Evolutionary conservation across 2,113 vertebrate genomes (phyloP).

Genomic region (Xerus inauris): DNA sequence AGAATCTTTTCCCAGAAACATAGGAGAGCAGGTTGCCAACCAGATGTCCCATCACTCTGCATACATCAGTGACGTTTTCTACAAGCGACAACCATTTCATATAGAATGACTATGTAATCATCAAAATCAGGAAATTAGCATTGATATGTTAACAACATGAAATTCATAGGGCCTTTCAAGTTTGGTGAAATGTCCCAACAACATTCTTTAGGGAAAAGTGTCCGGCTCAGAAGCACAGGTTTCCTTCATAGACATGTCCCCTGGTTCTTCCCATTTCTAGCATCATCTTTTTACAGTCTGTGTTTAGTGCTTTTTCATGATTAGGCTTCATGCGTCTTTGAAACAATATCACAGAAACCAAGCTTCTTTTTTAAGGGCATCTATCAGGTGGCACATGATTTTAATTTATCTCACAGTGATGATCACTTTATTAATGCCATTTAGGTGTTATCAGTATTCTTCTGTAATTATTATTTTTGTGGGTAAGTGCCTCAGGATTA

Average conservation of each 20-base stretch:
- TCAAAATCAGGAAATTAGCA: neutral
- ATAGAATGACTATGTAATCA: neutral
- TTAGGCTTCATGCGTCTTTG: neutral
- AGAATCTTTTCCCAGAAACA: neutral
- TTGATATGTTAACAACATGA: neutral
- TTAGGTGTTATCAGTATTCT: neutral
- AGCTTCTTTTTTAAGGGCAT: neutral
- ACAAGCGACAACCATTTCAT: neutral
- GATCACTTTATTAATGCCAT: neutral
- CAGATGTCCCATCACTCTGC: neutral
- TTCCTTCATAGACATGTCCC: neutral
- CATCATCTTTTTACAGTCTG: neutral
- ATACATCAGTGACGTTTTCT: neutral
- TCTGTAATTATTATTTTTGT: neutral
- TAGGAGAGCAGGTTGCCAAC: neutral
- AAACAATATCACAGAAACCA: neutral
- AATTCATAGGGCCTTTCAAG: neutral
- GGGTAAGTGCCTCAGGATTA: neutral
- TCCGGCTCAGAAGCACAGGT: neutral
- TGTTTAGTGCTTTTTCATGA: constrained; percentile 8
- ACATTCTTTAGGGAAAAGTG: neutral
- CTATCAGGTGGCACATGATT: neutral
- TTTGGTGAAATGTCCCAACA: neutral
- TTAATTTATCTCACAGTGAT: neutral
- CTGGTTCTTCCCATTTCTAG: neutral